A percentile compares a stretch with the other conserved stretches of the same genome.
Evolutionary conservation across 2,888 invertebrate species (phyloP).

Genomic region (Microplitis manilae): DNA sequence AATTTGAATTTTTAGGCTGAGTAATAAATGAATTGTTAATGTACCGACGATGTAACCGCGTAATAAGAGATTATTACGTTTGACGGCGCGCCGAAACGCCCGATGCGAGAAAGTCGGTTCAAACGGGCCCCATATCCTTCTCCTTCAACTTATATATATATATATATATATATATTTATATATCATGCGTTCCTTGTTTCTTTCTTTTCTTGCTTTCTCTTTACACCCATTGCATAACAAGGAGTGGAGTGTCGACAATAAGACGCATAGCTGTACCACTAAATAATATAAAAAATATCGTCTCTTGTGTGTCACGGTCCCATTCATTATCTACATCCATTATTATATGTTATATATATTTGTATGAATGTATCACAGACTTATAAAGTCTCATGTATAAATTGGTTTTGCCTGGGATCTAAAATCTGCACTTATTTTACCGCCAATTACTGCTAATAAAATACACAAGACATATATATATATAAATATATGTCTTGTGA

Average conservation of each 20-base stretch:
- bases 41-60: constrained; percentile 54
- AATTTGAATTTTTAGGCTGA: constrained; percentile 8
- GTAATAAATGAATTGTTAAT: constrained; percentile 45
- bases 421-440: constrained; percentile 27
- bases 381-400: neutral
- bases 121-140: constrained; percentile 34
- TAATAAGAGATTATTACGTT: constrained; percentile 52
- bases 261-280: constrained; percentile 2
- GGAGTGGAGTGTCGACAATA: constrained; percentile 57
- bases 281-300: constrained; percentile 14
- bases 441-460: constrained; percentile 3
- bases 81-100: constrained; percentile 51
- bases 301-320: constrained; percentile 56
- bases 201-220: constrained; percentile 68
- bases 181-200: constrained; percentile 49
- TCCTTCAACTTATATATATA: neutral
- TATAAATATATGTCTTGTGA: neutral
- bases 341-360: no score
- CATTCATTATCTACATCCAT: constrained; percentile 19
- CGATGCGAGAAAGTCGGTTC: constrained; percentile 57
- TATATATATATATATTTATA: neutral
- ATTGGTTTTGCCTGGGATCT: neutral
- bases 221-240: constrained; percentile 63
- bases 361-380: no score
- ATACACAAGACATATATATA: constrained; percentile 7